Percentiles rank a stretch among this genome's conserved stretches.
Evolutionary conservation across 1,140 invertebrate genomes (phyloP).

Genomic region (Globodera rostochiensis): DNA sequence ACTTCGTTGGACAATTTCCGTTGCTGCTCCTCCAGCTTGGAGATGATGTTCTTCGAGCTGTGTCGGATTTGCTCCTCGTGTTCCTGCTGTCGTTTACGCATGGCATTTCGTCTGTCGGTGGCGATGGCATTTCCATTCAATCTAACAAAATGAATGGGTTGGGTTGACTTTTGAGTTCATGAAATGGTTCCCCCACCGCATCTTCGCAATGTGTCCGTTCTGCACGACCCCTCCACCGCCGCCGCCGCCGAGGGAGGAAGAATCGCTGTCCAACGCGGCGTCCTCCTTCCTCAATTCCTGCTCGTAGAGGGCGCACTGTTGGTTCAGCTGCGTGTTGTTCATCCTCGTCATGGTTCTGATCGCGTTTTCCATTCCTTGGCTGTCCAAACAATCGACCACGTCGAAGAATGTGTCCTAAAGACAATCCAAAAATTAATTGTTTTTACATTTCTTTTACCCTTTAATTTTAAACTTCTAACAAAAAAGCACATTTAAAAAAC

Average conservation of each 20-base stretch:
- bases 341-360: constrained; percentile 55
- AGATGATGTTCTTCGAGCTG: constrained; percentile 36
- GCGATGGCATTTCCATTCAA: constrained; percentile 31
- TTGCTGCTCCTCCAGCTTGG: constrained; percentile 29
- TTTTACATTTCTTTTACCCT: too few species aligned
- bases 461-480: too few species aligned
- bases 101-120: constrained; percentile 52
- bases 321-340: constrained; percentile 56
- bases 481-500: too few species aligned
- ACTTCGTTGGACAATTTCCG: constrained; percentile 1
- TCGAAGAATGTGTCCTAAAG: constrained; percentile 95
- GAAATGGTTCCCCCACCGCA: constrained; percentile 26
- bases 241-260: constrained; percentile 26
- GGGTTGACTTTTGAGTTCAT: too few species aligned
- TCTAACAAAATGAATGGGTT: constrained; percentile 1
- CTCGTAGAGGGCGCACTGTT: constrained; percentile 62
- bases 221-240: constrained; percentile 20
- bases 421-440: too few species aligned
- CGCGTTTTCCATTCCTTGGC: constrained; percentile 84
- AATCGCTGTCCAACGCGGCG: constrained; percentile 59
- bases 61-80: constrained; percentile 51
- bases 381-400: constrained; percentile 91
- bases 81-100: constrained; percentile 56
- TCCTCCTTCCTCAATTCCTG: constrained; percentile 62
- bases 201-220: constrained; percentile 44